Percentiles rank a stretch among this genome's conserved stretches.
Evolutionary conservation across 2,113 vertebrate genomes (phyloP).

Genomic region (Oryzias melastigma): DNA sequence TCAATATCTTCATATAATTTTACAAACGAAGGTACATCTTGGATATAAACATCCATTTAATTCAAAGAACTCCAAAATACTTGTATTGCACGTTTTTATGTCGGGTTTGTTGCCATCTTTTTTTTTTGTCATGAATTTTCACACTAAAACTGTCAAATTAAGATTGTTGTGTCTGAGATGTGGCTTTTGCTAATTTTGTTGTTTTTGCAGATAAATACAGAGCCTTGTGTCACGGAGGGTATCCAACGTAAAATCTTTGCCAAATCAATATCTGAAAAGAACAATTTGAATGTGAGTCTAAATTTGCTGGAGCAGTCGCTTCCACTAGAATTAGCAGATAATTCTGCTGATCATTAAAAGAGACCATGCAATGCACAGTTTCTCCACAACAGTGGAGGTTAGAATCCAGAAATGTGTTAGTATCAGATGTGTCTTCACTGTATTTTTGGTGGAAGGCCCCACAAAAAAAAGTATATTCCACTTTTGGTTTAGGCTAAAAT

Average conservation of each 20-base stretch:
- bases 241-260: no score
- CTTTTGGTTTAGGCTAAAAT: constrained; percentile 5
- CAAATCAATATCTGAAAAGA: no score
- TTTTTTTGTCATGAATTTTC: not conserved
- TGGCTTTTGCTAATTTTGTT: not conserved
- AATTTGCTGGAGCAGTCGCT: not conserved
- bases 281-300: not conserved
- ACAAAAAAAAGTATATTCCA: not conserved
- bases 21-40: not conserved
- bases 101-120: not conserved
- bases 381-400: no score
- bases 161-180: not conserved
- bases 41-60: not conserved
- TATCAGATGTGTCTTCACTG: no score
- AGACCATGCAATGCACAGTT: no score
- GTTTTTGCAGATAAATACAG: no score
- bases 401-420: no score
- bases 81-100: not conserved
- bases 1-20: no score
- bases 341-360: no score
- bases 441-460: no score
- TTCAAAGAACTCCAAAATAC: not conserved
- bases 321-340: not conserved
- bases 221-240: no score
- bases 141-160: not conserved